phyloP scores from a whole-genome alignment of 2,888 invertebrate genomes.

The Belgica antarctica region DNA sequence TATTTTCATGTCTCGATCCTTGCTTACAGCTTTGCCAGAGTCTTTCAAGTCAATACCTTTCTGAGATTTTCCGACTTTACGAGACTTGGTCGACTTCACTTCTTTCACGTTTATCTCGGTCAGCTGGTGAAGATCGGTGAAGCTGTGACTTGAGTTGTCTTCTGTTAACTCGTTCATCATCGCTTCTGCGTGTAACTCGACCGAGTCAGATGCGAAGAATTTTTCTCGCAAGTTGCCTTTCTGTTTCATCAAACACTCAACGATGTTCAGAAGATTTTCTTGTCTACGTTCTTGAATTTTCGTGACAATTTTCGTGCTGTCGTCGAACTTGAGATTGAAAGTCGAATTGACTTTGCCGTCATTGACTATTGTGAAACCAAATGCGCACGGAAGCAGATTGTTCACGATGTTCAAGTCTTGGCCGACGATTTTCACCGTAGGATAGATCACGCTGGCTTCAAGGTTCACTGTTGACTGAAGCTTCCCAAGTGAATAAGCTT shows the following conservation, averaged over 20 bases:
- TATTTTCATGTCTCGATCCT: background rate
- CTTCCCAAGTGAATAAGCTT: slow-evolving; percentile 33
- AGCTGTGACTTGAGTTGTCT: too few relatives aligned
- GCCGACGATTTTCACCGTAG: slow-evolving; percentile 13
- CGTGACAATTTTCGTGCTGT: background rate
- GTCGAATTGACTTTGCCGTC: background rate
- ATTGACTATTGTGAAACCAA: slow-evolving; percentile 11
- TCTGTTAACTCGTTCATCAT: background rate
- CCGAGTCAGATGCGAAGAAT: slow-evolving; percentile 11
- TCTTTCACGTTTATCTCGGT: too few relatives aligned
- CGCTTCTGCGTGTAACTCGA: background rate
- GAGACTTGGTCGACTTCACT: background rate
- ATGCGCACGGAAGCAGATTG: slow-evolving; percentile 12
- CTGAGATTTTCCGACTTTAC: background rate
- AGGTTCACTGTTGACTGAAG: slow-evolving; percentile 26
- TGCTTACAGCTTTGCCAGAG: background rate
- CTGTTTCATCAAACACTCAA: slow-evolving; percentile 22
- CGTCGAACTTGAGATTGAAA: background rate
- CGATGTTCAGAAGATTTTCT: slow-evolving; percentile 23
- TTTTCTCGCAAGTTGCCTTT: background rate
- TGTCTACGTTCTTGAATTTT: slow-evolving; percentile 28
- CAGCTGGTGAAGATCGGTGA: too few relatives aligned
- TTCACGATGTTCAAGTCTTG: slow-evolving; percentile 4
- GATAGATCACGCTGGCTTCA: slow-evolving; percentile 23
- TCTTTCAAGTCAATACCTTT: too few relatives aligned